Percentiles rank a stretch among this genome's conserved stretches.
phyloP scores from a whole-genome alignment of 2,113 vertebrate genomes.

The Heptranchias perlo region DNA sequence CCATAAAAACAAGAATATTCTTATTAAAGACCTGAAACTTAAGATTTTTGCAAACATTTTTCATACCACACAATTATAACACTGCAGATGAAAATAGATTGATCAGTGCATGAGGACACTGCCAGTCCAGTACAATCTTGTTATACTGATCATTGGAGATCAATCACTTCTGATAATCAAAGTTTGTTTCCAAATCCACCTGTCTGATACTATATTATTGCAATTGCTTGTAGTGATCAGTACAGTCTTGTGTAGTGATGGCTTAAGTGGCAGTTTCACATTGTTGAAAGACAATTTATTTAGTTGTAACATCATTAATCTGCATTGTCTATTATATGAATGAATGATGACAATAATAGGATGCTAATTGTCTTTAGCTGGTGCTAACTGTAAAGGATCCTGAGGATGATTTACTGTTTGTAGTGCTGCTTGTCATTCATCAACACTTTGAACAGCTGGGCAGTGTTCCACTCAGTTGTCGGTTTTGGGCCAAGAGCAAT shows the following conservation, averaged over 20 bases:
- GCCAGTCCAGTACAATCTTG: not conserved
- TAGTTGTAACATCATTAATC: constrained; percentile 19
- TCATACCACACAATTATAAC: not conserved
- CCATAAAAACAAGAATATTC: not conserved
- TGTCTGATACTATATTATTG: not conserved
- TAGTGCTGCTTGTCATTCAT: not conserved
- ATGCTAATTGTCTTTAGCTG: constrained; percentile 2
- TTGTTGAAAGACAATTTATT: constrained; percentile 24
- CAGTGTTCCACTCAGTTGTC: constrained; percentile 20
- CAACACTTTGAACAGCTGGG: constrained; percentile 8
- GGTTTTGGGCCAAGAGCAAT: constrained; percentile 28
- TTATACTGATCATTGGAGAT: not conserved
- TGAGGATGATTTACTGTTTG: constrained; percentile 23
- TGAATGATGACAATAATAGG: constrained; percentile 22
- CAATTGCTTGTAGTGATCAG: not conserved
- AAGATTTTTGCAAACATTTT: not conserved
- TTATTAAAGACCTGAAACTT: not conserved
- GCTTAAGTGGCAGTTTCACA: not conserved
- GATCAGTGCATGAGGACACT: not conserved
- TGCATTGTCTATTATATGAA: constrained; percentile 8
- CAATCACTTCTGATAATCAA: not conserved
- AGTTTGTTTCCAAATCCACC: not conserved
- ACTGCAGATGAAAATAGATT: not conserved
- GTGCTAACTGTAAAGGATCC: not conserved
- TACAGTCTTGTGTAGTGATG: not conserved